Evolutionary conservation across 2,888 invertebrate species (phyloP).

Genomic region (Malthinus seriepunctatus): DNA sequence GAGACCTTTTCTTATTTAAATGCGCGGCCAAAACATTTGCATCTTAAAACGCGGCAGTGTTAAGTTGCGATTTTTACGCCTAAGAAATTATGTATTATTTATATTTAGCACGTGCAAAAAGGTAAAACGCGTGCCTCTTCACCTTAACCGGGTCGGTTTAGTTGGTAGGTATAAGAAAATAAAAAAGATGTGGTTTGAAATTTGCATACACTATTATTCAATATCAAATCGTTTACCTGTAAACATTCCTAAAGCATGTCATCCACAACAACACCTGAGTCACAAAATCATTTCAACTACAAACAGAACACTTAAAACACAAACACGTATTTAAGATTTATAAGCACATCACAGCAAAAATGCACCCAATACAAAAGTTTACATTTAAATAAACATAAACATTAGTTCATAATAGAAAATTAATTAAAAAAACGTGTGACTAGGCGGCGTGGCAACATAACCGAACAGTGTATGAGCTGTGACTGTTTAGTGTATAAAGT

Average conservation of each 20-base stretch:
- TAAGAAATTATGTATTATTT: no score
- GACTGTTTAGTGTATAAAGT: slow-evolving; percentile 56
- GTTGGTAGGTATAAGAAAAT: no score
- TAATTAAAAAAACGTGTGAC: slow-evolving; percentile 45
- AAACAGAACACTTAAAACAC: slow-evolving; percentile 41
- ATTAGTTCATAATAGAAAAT: slow-evolving; percentile 15
- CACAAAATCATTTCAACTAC: slow-evolving; percentile 39
- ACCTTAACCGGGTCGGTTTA: neutral
- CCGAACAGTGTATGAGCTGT: slow-evolving; percentile 54
- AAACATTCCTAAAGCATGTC: slow-evolving; percentile 47
- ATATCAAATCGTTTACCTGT: slow-evolving; percentile 41
- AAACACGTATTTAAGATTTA: slow-evolving; percentile 40
- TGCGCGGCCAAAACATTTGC: no score
- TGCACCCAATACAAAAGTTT: slow-evolving; percentile 5
- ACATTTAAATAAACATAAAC: slow-evolving; percentile 7
- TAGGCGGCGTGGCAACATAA: slow-evolving; percentile 54
- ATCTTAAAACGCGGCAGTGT: no score
- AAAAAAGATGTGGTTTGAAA: slow-evolving; percentile 2
- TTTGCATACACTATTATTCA: slow-evolving; percentile 18
- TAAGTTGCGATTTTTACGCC: no score
- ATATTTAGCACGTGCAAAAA: slow-evolving; percentile 10
- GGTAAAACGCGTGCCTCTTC: slow-evolving; percentile 4
- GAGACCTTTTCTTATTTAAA: no score
- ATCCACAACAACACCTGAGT: slow-evolving; percentile 47
- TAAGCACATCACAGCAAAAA: slow-evolving; percentile 44